These are phyloP conservation scores for Caenorhabditis sp. DNA, from an alignment of 2,888 invertebrate species.

Conservation along the genomic window DNA sequence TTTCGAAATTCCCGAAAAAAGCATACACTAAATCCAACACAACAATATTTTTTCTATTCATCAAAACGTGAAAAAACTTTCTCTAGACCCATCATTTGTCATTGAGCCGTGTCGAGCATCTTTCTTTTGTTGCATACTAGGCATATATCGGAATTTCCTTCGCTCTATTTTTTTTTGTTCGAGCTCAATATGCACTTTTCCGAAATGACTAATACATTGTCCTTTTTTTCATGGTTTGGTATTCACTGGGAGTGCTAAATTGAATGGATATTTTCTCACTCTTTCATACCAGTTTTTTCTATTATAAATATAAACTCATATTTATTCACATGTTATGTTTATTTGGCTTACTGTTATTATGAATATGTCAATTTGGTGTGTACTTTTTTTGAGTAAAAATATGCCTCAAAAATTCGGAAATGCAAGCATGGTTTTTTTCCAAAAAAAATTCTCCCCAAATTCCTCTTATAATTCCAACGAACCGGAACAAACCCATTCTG, in stretches of 20 bases:
- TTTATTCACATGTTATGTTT: background rate
- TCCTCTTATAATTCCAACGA: background rate
- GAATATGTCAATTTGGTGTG: background rate
- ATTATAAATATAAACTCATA: background rate
- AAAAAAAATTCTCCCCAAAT: background rate
- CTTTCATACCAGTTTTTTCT: too few relatives aligned
- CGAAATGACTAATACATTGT: background rate
- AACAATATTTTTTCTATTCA: constrained; percentile 36
- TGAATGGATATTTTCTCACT: too few relatives aligned
- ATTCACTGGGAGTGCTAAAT: too few relatives aligned
- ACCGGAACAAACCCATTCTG: background rate
- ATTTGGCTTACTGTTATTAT: background rate
- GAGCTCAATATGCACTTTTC: background rate
- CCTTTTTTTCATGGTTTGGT: background rate
- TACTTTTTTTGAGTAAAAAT: background rate
- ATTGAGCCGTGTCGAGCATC: constrained; percentile 23
- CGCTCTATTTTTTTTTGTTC: background rate
- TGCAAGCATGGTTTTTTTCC: background rate
- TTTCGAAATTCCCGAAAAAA: constrained; percentile 8
- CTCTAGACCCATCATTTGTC: constrained; percentile 29
- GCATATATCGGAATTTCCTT: background rate
- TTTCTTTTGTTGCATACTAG: background rate
- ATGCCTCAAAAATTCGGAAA: background rate
- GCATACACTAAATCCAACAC: constrained; percentile 15
- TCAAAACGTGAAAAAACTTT: constrained; percentile 1